Percentiles rank a stretch among this genome's conserved stretches.
Evolutionary conservation across 2,113 vertebrate genomes (phyloP).

Genomic region (Syngnathoides biaculeatus): DNA sequence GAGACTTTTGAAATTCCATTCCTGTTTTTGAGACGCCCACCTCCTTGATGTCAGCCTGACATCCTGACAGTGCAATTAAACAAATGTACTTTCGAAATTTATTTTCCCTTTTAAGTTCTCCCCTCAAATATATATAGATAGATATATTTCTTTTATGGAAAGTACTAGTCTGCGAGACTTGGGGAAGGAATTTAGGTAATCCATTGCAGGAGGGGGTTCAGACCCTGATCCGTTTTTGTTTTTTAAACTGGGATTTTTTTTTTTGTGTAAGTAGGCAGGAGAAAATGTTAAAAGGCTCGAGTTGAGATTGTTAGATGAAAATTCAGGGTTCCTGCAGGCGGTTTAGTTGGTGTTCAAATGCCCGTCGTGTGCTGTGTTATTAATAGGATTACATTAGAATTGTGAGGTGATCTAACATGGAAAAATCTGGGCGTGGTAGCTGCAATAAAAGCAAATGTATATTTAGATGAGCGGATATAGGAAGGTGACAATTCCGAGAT

Average conservation of each 20-base stretch:
- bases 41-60: slow-evolving; percentile 40
- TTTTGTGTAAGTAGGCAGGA: slow-evolving; percentile 2
- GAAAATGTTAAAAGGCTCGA: slow-evolving; percentile 11
- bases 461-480: slow-evolving; percentile 27
- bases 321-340: slow-evolving; percentile 49
- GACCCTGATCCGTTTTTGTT: neutral
- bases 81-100: slow-evolving; percentile 4
- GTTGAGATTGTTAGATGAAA: neutral
- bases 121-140: neutral
- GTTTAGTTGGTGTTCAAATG: slow-evolving; percentile 63
- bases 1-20: slow-evolving; percentile 32
- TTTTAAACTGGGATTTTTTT: neutral
- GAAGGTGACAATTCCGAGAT: slow-evolving; percentile 4
- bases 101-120: slow-evolving; percentile 12
- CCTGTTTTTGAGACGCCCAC: slow-evolving; percentile 26
- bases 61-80: slow-evolving; percentile 32
- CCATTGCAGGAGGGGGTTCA: slow-evolving; percentile 9
- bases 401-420: slow-evolving; percentile 63
- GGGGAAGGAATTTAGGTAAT: neutral
- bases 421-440: slow-evolving; percentile 32
- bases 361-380: slow-evolving; percentile 73
- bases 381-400: slow-evolving; percentile 67
- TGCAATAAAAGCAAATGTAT: slow-evolving; percentile 30
- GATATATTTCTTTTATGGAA: neutral
- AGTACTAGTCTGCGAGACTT: slow-evolving; percentile 1